Base-by-base conservation (phyloP, 2,797 vertebrate species). In the Spondyliosoma cantharus region DNA sequence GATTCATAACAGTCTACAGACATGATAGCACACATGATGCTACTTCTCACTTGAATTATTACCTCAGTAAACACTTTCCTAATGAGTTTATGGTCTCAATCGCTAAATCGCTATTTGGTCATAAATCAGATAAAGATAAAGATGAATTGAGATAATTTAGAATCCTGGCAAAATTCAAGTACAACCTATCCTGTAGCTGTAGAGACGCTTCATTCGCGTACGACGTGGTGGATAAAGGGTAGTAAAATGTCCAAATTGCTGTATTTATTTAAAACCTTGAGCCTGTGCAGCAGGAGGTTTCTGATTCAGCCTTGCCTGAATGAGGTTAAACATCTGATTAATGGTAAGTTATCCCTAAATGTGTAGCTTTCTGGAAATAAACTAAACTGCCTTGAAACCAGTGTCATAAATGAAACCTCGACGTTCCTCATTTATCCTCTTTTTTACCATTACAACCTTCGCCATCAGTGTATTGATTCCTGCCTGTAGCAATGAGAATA, bases 401-500 rank as follows among this genome's bases (percentile, higher is more conserved):
- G 42, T 12, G 62, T 43, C 56, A 76, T 57, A 72, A 50, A 52
- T 64, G 25, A 66, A 74, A 62, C 49, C 22, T 25, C 9, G 52
- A 46, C 63, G 56, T 50, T 52, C 25, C 45, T 73, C 46, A 48
- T 74, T 61, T 73, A 67, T 82, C 58, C 59, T 56, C 61, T 45
- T 59, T 59, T 53, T 74, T 65, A 81, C 24, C 66, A 54, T 60
- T 27, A 65, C 58, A 66, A 3, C 45, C 24, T 49, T 52, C 49
- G 53, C 72, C 13, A 72, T 70, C 63, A 68, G 56, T 2, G 52
- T 64, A 87, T 89, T 58, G 87, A 89, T 86, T 77, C 25, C 32
- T 65, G 74, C 73, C 72, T 27, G 43, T 12, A 8, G 70, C 66
- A 74, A 25, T 63, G 59, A 82, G 70, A 77, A 86, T 81, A 69